Evolutionary conservation across 1,140 invertebrate genomes (phyloP).

Genomic region (Tetraneura akinire): DNA sequence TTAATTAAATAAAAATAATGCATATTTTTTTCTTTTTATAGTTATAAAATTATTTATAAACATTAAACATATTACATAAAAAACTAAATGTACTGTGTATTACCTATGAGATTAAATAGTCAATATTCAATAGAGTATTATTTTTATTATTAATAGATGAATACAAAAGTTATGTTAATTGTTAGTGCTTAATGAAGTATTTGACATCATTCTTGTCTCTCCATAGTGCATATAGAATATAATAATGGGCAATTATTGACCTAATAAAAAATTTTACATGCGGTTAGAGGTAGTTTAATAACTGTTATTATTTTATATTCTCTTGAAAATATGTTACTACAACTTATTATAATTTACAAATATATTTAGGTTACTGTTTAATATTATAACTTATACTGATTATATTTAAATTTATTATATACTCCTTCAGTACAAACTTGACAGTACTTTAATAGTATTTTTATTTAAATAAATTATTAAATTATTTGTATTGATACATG

Average conservation of each 20-base stretch:
- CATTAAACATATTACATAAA: too few species aligned
- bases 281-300: background rate
- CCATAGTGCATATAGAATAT: background rate
- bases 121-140: background rate
- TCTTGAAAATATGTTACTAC: background rate
- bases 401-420: background rate
- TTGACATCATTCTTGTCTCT: background rate
- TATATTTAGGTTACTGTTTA: background rate
- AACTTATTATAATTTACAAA: background rate
- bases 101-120: too few species aligned
- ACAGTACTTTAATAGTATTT: constrained; percentile 1
- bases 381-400: too few species aligned
- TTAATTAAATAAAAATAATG: too few species aligned
- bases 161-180: background rate
- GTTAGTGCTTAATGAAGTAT: constrained; percentile 16
- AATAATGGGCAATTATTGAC: constrained; percentile 3
- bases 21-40: too few species aligned
- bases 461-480: background rate
- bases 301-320: background rate
- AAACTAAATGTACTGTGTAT: too few species aligned
- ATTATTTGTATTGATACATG: background rate
- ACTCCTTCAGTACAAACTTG: too few species aligned
- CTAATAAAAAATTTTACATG: background rate
- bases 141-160: background rate
- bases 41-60: too few species aligned